A percentile compares a stretch with the other conserved stretches of the same genome.
These are phyloP conservation scores for Rhineura floridana DNA, from an alignment of 2,113 vertebrate genomes.

Conservation along the genomic window DNA sequence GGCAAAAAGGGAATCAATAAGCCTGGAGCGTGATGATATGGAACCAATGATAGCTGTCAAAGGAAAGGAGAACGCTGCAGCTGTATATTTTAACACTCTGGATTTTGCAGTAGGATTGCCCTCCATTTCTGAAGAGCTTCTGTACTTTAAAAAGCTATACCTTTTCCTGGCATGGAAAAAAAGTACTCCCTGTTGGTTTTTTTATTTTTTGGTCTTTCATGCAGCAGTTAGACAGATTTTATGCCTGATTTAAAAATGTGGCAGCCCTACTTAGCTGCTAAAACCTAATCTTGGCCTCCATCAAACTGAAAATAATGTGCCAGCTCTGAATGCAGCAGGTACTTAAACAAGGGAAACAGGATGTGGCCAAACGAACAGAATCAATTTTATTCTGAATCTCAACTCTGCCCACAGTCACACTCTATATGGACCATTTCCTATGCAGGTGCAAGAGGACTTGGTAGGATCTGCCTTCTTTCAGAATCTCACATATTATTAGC, in stretches of 20 bases:
- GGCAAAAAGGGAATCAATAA: background rate
- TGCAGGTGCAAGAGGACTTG: slow-evolving; percentile 63
- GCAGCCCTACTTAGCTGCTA: background rate
- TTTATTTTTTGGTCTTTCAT: background rate
- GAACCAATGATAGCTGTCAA: background rate
- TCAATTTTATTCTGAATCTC: slow-evolving; percentile 62
- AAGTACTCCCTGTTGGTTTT: too few relatives aligned
- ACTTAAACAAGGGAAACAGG: slow-evolving; percentile 67
- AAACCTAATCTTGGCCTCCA: slow-evolving; percentile 55
- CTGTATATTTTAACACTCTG: background rate
- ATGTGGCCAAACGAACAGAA: slow-evolving; percentile 66
- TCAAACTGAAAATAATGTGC: slow-evolving; percentile 58
- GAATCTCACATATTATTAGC: slow-evolving; percentile 49
- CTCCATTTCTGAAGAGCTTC: background rate
- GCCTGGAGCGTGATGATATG: too few relatives aligned
- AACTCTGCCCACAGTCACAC: slow-evolving; percentile 50
- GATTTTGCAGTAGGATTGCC: background rate
- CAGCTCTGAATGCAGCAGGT: slow-evolving; percentile 57
- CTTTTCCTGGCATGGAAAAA: background rate
- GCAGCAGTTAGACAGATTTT: background rate
- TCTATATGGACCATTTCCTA: slow-evolving; percentile 61
- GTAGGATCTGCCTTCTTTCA: slow-evolving; percentile 51
- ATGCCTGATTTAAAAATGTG: background rate
- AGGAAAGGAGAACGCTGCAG: background rate
- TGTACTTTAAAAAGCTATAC: background rate